Percentiles rank a stretch among this genome's conserved stretches.
phyloP scores from a whole-genome alignment of 1,140 invertebrate genomes.

The Pteromalus puparum region DNA sequence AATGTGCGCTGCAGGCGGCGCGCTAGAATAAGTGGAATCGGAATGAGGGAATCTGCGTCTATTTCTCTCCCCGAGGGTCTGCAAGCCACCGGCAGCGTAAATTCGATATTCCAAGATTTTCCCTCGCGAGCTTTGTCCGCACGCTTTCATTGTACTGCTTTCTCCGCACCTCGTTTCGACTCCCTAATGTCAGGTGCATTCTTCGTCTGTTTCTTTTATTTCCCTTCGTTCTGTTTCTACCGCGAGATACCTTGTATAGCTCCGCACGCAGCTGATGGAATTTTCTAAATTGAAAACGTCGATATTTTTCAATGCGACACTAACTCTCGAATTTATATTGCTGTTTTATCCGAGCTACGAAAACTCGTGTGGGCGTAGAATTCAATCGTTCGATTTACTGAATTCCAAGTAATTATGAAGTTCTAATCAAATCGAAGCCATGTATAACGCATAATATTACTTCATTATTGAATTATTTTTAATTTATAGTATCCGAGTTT shows the following conservation, averaged over 20 bases:
- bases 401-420: too few species aligned
- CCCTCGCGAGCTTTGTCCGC: neutral
- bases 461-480: too few species aligned
- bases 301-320: neutral
- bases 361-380: too few species aligned
- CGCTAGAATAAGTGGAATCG: constrained; percentile 9
- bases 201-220: neutral
- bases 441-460: too few species aligned
- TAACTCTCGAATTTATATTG: neutral
- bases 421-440: too few species aligned
- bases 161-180: neutral
- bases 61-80: neutral
- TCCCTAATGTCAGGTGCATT: constrained; percentile 23
- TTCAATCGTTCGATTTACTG: too few species aligned
- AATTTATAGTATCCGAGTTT: too few species aligned
- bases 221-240: neutral
- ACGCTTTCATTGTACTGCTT: neutral
- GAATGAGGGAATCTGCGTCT: constrained; percentile 9
- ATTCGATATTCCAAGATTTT: constrained; percentile 40
- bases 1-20: neutral
- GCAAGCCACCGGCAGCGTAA: neutral
- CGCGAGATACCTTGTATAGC: too few species aligned
- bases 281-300: constrained; percentile 26
- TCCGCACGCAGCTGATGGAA: constrained; percentile 9
- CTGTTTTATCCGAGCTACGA: too few species aligned